phyloP scores from a whole-genome alignment of 1,140 invertebrate species.

The Dreissena rostriformis region DNA sequence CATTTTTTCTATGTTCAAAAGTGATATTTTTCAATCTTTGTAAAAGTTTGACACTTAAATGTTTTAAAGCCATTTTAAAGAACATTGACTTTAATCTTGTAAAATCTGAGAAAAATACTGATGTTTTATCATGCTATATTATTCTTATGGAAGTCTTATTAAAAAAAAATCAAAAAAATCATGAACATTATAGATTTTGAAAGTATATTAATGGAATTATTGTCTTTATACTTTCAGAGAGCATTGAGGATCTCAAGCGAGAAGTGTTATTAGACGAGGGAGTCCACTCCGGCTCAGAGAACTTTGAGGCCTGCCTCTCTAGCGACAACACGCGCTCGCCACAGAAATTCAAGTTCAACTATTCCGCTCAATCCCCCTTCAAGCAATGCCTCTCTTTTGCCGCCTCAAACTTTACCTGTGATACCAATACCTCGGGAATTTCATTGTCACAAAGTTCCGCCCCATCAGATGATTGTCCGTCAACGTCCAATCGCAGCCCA shows the following conservation, averaged over 20 bases:
- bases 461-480: conserved; percentile 22
- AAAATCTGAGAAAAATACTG: neutral
- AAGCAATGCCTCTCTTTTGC: conserved; percentile 48
- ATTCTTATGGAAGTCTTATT: neutral
- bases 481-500: conserved; percentile 29
- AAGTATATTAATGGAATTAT: neutral
- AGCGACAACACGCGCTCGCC: conserved; percentile 48
- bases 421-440: conserved; percentile 55
- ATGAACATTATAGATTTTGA: no score
- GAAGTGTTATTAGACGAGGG: conserved; percentile 59
- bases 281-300: conserved; percentile 55
- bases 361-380: conserved; percentile 49
- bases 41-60: neutral
- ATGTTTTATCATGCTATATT: neutral
- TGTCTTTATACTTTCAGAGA: conserved; percentile 51
- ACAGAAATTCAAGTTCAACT: conserved; percentile 55
- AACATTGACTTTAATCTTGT: neutral
- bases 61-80: neutral
- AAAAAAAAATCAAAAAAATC: no score
- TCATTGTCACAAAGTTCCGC: conserved; percentile 55
- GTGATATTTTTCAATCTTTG: no score
- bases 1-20: no score
- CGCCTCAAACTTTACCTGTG: conserved; percentile 49
- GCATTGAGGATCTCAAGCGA: conserved; percentile 36
- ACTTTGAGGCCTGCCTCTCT: conserved; percentile 46